Base-by-base conservation (phyloP, 2,888 invertebrate species). In the Operophtera brumata region DNA sequence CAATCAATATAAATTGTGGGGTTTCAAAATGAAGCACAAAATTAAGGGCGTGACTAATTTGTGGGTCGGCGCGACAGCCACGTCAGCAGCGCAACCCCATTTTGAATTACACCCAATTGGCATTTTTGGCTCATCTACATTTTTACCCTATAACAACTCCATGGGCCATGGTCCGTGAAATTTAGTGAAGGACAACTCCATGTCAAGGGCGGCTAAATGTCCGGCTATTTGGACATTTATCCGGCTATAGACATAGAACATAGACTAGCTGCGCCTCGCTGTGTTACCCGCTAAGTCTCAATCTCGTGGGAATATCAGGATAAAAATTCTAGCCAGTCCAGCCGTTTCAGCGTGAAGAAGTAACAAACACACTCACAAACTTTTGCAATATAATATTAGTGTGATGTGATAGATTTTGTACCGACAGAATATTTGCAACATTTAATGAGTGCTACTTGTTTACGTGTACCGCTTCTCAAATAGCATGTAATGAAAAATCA, bases 41-140 rank as follows among this genome's bases (percentile, higher is more conserved):
- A 41, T 57, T 39, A 57, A 39, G 28, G 35, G 50, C 26, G 54
- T 51, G 42, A 54, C 40, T 45, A 39, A 55, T 62, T 53, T 49
- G 47, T 46, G 53, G 55, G 47, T 57, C 57, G 55, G 54, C 49
- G 46, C 36, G 50, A 51, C 39, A 36, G 46, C 46, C 45, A 46
- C 59, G 61, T 62, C 62, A 62, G 56, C 59, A 51, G 43, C 46
- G 43, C 59, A 65, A 64, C 69, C 76, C 76, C 71, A 62, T 60
- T 80, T 79, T 71, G 70, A 78, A 78, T 80, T 75, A 74, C 75
- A 74, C 73, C 67, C 81, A 75, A 81, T 84, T 82, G 83, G 81
- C 81, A 81, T 85, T 84, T 53, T 80, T 81, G 70, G 70, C 79
- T 82, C 80, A 87, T 88, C 77, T 84, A 74, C 82, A 87, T 87